Percentiles rank a stretch among this genome's conserved stretches.
Evolutionary conservation across 2,113 vertebrate species (phyloP).

Genomic region (Lophotis ruficrista): DNA sequence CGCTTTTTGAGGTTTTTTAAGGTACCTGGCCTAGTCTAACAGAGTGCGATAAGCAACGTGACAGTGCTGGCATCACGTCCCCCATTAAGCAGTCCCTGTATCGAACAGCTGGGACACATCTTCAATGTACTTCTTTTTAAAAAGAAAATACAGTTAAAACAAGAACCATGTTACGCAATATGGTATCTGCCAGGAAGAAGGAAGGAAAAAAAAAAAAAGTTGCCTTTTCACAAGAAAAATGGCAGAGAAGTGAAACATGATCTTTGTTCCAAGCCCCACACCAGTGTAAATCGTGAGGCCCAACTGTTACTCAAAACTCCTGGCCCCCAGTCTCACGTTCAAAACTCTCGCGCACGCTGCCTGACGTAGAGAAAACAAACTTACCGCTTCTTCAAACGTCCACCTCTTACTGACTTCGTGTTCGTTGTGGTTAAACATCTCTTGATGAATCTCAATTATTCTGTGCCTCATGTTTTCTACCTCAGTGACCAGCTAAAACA

Average conservation of each 20-base stretch:
- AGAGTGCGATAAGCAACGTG: rapidly evolving
- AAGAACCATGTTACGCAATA: not conserved
- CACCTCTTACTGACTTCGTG: constrained; percentile 99
- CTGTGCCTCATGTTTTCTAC: constrained; percentile 99
- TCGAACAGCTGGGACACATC: not conserved
- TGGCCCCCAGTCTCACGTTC: not conserved
- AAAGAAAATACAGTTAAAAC: not conserved
- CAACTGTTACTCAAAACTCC: not conserved
- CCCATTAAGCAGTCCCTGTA: rapidly evolving
- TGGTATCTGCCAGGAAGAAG: not conserved
- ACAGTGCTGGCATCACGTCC: not conserved
- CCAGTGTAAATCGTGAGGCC: rapidly evolving
- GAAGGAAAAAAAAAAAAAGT: not conserved
- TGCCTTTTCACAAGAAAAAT: not conserved
- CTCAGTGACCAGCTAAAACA: constrained; percentile 90
- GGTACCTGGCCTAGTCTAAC: not conserved
- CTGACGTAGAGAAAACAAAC: constrained; percentile 30
- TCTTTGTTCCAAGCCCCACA: not conserved
- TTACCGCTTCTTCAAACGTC: constrained; percentile 97
- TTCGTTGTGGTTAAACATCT: constrained; percentile 97
- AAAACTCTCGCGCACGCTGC: rapidly evolving
- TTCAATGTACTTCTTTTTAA: not conserved
- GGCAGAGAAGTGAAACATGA: not conserved
- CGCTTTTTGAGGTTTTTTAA: rapidly evolving
- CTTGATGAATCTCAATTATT: constrained; percentile 94